phyloP scores from a whole-genome alignment of 2,888 invertebrate species.

The Chrysina gloriosa region DNA sequence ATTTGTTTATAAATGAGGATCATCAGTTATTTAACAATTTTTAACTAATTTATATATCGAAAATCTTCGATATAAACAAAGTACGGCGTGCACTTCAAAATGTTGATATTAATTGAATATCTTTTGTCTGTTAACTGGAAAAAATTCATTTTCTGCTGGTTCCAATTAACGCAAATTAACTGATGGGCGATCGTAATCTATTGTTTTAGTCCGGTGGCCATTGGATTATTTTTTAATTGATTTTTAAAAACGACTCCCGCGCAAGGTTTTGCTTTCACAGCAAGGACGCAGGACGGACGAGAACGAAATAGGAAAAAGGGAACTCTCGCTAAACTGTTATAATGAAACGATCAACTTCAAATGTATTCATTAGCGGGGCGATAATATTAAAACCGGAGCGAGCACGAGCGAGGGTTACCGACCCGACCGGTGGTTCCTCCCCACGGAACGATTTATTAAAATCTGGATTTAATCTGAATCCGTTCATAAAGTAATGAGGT shows the following conservation, averaged over 20 bases:
- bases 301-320: not conserved
- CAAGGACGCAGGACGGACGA: not conserved
- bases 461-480: constrained; percentile 44
- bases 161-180: not conserved
- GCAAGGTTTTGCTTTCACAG: not conserved
- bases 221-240: constrained; percentile 20
- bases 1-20: no score
- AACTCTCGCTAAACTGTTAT: constrained; percentile 26
- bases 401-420: constrained; percentile 14
- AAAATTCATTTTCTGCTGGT: no score
- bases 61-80: no score
- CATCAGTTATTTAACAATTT: no score
- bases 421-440: constrained; percentile 3
- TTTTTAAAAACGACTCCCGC: not conserved
- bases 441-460: constrained; percentile 44
- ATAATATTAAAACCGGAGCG: constrained; percentile 41
- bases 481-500: constrained; percentile 44
- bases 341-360: constrained; percentile 42
- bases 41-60: no score
- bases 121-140: no score
- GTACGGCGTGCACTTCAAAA: no score
- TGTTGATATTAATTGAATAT: no score
- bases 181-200: not conserved
- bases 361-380: constrained; percentile 43
- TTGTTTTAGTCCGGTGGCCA: not conserved